Conservation (phyloP, 2,113 vertebrate species). For the Burhinus bistriatus region DNA sequence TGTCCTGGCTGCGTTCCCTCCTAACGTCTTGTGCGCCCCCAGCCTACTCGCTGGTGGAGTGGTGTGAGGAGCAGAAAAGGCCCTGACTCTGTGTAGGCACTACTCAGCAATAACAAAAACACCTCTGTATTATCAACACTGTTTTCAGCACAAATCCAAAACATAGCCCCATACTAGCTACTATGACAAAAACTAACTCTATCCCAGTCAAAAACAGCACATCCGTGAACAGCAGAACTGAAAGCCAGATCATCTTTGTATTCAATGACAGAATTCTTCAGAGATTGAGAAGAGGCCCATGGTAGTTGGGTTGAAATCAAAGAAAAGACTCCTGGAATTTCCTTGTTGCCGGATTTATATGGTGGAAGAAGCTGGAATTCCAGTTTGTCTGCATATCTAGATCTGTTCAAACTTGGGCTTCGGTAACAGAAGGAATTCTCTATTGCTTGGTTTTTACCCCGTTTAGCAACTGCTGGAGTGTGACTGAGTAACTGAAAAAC, state of each 20-base stretch:
- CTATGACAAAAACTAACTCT: too few species aligned
- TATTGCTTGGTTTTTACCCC: not conserved
- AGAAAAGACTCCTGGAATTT: not conserved
- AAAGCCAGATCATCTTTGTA: not conserved
- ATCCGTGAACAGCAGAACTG: not conserved
- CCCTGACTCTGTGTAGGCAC: too few species aligned
- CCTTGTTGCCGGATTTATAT: not conserved
- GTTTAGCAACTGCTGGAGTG: not conserved
- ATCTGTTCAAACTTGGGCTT: not conserved
- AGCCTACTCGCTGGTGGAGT: too few species aligned
- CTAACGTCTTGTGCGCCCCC: too few species aligned
- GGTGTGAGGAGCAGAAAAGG: too few species aligned
- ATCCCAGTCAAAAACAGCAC: too few species aligned
- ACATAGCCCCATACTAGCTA: too few species aligned
- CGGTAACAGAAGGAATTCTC: not conserved
- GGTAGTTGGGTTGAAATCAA: not conserved
- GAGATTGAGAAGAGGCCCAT: not conserved
- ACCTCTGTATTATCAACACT: too few species aligned
- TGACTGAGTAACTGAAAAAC: not conserved
- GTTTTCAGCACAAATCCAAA: too few species aligned
- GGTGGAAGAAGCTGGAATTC: not conserved
- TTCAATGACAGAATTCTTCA: not conserved
- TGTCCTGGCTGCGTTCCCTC: too few species aligned
- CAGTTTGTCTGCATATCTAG: not conserved
- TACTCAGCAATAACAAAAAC: too few species aligned